Conservation (phyloP, 2,888 invertebrate genomes). For the Tillus elongatus region DNA sequence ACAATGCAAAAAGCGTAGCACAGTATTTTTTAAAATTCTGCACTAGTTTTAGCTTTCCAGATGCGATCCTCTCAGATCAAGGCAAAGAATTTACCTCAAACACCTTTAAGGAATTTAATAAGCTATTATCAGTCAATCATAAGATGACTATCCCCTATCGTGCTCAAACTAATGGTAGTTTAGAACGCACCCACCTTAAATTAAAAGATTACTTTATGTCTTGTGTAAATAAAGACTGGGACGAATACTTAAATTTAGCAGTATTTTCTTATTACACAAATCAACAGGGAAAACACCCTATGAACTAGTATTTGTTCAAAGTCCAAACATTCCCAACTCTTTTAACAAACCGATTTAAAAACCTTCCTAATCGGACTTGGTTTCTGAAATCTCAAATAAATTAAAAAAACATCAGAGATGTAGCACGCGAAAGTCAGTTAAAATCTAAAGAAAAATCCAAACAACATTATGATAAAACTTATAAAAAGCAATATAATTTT, state of each 20-base stretch:
- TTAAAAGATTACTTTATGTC: constrained; percentile 4
- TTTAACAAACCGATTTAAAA: background rate
- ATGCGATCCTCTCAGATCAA: constrained; percentile 26
- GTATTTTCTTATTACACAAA: constrained; percentile 1
- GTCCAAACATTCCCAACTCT: background rate
- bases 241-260: constrained; percentile 1
- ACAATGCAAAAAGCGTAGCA: constrained; percentile 28
- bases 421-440: background rate
- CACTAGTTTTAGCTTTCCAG: constrained; percentile 26
- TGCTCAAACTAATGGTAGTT: constrained; percentile 3
- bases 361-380: background rate
- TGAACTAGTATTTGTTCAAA: background rate
- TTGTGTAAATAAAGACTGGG: background rate
- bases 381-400: background rate
- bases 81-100: constrained; percentile 25
- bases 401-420: background rate
- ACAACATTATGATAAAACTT: constrained; percentile 1
- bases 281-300: constrained; percentile 1
- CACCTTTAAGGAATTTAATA: constrained; percentile 25
- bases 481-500: background rate
- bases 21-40: constrained; percentile 22
- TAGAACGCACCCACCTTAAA: constrained; percentile 4
- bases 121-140: background rate
- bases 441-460: constrained; percentile 1
- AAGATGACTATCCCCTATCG: background rate